These are phyloP conservation scores for Taxidea taxus DNA, from an alignment of 2,113 vertebrate species.

Conservation along the genomic window DNA sequence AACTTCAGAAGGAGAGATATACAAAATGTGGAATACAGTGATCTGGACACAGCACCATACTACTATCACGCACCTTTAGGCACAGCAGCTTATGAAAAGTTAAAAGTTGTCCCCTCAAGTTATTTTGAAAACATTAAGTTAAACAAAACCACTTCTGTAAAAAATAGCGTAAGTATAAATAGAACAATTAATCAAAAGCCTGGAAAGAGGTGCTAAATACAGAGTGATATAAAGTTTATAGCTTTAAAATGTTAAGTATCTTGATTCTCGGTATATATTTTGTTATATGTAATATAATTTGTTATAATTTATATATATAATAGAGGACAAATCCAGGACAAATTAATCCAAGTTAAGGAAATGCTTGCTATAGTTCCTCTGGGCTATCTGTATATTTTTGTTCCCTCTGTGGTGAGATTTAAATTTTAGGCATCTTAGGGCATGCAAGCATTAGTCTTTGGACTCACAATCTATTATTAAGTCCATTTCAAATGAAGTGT, in stretches of 20 bases:
- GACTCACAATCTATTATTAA: neutral
- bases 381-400: neutral
- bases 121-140: neutral
- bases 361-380: neutral
- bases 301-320: neutral
- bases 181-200: neutral
- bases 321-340: neutral
- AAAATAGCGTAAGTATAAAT: neutral
- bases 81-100: too few relatives aligned
- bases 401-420: neutral
- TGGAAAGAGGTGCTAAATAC: neutral
- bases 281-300: too few relatives aligned
- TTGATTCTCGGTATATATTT: neutral
- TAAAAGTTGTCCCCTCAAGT: neutral
- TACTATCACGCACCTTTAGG: too few relatives aligned
- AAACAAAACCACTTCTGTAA: neutral
- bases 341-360: neutral
- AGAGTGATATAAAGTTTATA: neutral
- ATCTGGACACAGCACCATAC: neutral
- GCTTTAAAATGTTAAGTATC: neutral
- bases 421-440: neutral
- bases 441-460: neutral
- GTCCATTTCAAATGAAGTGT: neutral
- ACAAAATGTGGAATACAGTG: neutral
- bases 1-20: neutral